Conservation (phyloP, 2,888 invertebrate genomes). For the Mayetiola destructor region DNA sequence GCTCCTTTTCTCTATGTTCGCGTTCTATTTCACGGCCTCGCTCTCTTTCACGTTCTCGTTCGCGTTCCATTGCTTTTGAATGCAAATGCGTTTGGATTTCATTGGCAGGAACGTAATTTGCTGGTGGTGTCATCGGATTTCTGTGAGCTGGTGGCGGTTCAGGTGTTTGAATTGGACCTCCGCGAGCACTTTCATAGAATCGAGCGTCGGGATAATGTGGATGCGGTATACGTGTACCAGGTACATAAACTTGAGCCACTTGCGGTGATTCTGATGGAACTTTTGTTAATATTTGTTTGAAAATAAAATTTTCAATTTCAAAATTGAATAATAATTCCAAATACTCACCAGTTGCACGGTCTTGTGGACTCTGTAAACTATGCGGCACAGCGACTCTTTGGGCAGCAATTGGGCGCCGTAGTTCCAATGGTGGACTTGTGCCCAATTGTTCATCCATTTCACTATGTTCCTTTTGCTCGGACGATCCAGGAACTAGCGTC, state of each 20-base stretch:
- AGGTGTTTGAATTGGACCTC: slow-evolving; percentile 33
- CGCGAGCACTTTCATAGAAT: slow-evolving; percentile 39
- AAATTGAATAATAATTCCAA: not conserved
- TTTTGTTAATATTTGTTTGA: not conserved
- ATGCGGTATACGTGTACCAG: slow-evolving; percentile 38
- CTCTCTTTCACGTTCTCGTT: no score
- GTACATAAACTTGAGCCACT: slow-evolving; percentile 51
- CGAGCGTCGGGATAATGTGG: slow-evolving; percentile 35
- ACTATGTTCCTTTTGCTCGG: slow-evolving; percentile 23
- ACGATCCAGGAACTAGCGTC: slow-evolving; percentile 21
- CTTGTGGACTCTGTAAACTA: slow-evolving; percentile 53
- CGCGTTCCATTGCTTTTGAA: slow-evolving; percentile 4
- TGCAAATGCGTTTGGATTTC: slow-evolving; percentile 1
- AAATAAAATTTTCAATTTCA: not conserved
- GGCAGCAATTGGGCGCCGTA: slow-evolving; percentile 44
- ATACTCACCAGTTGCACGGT: slow-evolving; percentile 44
- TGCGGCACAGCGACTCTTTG: slow-evolving; percentile 49
- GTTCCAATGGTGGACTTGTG: slow-evolving; percentile 56
- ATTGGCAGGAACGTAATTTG: slow-evolving; percentile 22
- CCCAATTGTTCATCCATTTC: slow-evolving; percentile 38
- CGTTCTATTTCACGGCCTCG: no score
- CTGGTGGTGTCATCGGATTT: slow-evolving; percentile 30
- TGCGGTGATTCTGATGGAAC: slow-evolving; percentile 44
- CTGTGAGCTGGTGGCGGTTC: slow-evolving; percentile 48
- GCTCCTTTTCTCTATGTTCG: slow-evolving; percentile 22